Evolutionary conservation across 2,888 invertebrate genomes (phyloP).

Genomic region (Oligia fasciuncula): DNA sequence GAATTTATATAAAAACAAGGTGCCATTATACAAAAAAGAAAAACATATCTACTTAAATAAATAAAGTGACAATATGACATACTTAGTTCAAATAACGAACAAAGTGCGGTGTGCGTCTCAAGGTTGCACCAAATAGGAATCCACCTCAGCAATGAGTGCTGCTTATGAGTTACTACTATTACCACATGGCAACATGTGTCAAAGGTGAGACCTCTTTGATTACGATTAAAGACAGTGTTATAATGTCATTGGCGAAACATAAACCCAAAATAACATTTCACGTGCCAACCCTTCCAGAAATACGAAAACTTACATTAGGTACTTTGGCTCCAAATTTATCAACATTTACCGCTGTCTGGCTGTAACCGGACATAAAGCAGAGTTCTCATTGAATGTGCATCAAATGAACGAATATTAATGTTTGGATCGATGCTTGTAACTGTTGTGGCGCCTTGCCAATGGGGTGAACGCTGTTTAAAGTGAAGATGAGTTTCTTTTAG

Average conservation of each 20-base stretch:
- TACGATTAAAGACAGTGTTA: neutral
- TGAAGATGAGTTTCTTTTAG: constrained; percentile 52
- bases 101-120: neutral
- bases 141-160: neutral
- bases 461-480: constrained; percentile 64
- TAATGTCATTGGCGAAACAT: neutral
- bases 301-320: constrained; percentile 13
- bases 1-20: neutral
- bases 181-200: neutral
- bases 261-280: neutral
- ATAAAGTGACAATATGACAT: neutral
- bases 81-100: neutral
- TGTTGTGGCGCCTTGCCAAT: constrained; percentile 78
- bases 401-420: constrained; percentile 79
- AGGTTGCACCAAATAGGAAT: neutral
- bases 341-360: constrained; percentile 44
- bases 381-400: constrained; percentile 66
- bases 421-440: constrained; percentile 75
- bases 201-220: neutral
- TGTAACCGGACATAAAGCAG: constrained; percentile 63
- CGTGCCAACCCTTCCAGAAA: constrained; percentile 10
- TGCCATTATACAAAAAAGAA: neutral
- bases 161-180: neutral
- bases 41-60: neutral
- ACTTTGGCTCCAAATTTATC: constrained; percentile 40